A percentile compares a stretch with the other conserved stretches of the same genome.
Conservation (phyloP, 2,888 invertebrate genomes). For the Cordilura impudica region DNA sequence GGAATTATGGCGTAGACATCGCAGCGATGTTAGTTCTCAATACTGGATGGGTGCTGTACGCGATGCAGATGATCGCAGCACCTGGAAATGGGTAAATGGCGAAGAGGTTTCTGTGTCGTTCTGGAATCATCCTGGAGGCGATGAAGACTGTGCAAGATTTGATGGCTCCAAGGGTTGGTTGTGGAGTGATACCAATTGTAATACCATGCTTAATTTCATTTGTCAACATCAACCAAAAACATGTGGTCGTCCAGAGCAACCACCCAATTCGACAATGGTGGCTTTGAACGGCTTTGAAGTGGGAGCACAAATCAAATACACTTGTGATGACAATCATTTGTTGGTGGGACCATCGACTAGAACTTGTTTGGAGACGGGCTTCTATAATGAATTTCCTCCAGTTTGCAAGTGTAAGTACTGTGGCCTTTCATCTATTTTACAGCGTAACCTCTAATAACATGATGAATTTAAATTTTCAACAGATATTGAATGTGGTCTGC, state of each 20-base stretch:
- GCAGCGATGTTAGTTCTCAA: constrained; percentile 93
- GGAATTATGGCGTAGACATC: constrained; percentile 94
- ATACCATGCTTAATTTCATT: constrained; percentile 90
- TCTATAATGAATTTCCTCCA: constrained; percentile 95
- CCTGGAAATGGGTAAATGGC: constrained; percentile 95
- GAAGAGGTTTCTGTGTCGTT: constrained; percentile 93
- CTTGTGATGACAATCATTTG: constrained; percentile 91
- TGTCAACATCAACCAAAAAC: constrained; percentile 96
- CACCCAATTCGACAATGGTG: constrained; percentile 93
- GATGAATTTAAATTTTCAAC: constrained; percentile 63
- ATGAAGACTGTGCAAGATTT: constrained; percentile 91
- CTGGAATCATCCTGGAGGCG: constrained; percentile 92
- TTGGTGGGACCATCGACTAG: constrained; percentile 90
- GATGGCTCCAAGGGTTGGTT: constrained; percentile 96
- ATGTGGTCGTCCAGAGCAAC: constrained; percentile 94
- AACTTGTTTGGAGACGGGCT: constrained; percentile 93
- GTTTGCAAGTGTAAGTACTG: constrained; percentile 90
- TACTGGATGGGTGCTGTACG: constrained; percentile 96
- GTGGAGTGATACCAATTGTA: constrained; percentile 95
- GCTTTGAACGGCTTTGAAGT: constrained; percentile 87
- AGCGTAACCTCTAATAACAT: no score
- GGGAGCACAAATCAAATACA: constrained; percentile 89
- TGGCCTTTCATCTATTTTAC: no score
- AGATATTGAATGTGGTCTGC: constrained; percentile 94
- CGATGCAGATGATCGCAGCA: constrained; percentile 86